Conservation (phyloP, 2,797 vertebrate species). For the Aplochiton taeniatus region DNA sequence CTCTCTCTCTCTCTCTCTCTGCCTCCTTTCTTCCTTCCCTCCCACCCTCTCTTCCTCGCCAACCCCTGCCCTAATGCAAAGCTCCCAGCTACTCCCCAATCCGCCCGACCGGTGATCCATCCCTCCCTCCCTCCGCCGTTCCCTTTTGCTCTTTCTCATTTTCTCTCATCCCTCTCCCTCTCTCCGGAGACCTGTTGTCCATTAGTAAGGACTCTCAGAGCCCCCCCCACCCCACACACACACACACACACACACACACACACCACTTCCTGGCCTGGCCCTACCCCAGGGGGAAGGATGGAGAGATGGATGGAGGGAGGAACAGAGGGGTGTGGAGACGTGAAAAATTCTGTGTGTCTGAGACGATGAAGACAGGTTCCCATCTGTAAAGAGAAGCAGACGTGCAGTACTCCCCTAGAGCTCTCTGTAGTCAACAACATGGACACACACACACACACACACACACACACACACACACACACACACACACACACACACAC, state of each 20-base stretch:
- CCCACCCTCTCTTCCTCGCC: background rate
- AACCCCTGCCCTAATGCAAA: too few relatives aligned
- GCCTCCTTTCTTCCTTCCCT: background rate
- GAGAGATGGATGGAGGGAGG: slow-evolving; percentile 6
- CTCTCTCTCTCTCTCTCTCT: slow-evolving; percentile 18
- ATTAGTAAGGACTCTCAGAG: slow-evolving; percentile 65
- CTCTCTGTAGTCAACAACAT: too few relatives aligned
- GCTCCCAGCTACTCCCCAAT: too few relatives aligned
- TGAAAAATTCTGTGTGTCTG: slow-evolving; percentile 31
- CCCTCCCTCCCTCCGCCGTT: background rate
- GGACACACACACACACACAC: too few relatives aligned
- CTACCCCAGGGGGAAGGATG: slow-evolving; percentile 20
- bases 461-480: too few relatives aligned
- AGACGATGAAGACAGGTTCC: background rate
- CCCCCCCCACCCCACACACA: too few relatives aligned
- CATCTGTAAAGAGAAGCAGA: too few relatives aligned
- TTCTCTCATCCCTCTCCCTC: slow-evolving; percentile 7
- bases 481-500: background rate
- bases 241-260: too few relatives aligned
- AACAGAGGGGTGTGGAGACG: background rate
- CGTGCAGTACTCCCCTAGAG: too few relatives aligned
- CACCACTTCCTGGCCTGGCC: slow-evolving; percentile 54
- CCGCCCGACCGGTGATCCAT: background rate
- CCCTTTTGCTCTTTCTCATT: background rate
- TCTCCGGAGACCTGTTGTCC: slow-evolving; percentile 71